These are phyloP conservation scores for Euglossa dilemma DNA, from an alignment of 1,140 invertebrate genomes.

Conservation along the genomic window DNA sequence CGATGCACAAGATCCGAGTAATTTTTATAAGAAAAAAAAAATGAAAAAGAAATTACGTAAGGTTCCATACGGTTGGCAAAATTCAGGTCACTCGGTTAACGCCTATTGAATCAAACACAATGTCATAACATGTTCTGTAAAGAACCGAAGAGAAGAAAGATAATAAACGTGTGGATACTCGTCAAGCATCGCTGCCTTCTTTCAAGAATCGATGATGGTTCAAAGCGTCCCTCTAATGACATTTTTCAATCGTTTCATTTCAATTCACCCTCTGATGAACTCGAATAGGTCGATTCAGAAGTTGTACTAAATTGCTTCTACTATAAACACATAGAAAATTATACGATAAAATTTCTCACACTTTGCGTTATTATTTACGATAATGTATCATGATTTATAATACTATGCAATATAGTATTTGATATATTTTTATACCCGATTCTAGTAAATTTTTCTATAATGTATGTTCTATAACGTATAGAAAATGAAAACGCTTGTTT, in stretches of 20 bases:
- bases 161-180: constrained; percentile 21
- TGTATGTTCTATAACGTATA: too few relatives aligned
- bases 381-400: too few relatives aligned
- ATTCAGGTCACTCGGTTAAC: constrained; percentile 38
- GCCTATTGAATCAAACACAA: constrained; percentile 36
- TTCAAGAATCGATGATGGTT: constrained; percentile 1
- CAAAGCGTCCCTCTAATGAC: background rate
- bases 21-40: background rate
- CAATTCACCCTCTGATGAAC: too few relatives aligned
- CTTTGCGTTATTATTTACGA: background rate
- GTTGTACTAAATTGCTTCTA: background rate
- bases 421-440: too few relatives aligned
- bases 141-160: background rate
- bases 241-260: constrained; percentile 7
- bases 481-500: background rate
- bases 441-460: too few relatives aligned
- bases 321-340: background rate
- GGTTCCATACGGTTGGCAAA: background rate
- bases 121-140: background rate
- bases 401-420: too few relatives aligned
- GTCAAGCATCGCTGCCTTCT: constrained; percentile 21
- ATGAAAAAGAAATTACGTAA: constrained; percentile 7
- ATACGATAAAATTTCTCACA: background rate
- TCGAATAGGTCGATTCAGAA: background rate
- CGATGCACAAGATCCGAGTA: background rate